These are phyloP conservation scores for Tragelaphus imberbis DNA, from an alignment of 2,113 vertebrate species.

Conservation along the genomic window DNA sequence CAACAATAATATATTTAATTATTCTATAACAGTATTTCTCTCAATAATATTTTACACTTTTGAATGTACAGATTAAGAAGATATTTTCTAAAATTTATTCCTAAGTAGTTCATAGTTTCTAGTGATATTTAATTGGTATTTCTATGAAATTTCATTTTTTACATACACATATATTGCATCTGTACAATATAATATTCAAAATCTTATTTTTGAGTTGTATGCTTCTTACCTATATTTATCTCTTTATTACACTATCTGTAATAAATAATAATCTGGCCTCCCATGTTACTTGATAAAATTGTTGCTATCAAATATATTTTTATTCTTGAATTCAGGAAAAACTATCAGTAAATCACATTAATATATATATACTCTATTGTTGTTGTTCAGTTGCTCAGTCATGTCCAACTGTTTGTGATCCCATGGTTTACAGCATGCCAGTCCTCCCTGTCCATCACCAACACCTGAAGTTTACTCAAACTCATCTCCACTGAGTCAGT, in stretches of 20 bases:
- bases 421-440: accelerated
- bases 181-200: not conserved
- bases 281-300: not conserved
- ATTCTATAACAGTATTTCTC: not conserved
- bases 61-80: not conserved
- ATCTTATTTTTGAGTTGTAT: not conserved
- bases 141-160: not conserved
- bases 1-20: not conserved
- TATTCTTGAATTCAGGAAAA: not conserved
- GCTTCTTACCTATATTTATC: not conserved
- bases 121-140: not conserved
- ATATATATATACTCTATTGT: not conserved
- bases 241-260: not conserved
- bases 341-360: not conserved
- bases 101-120: not conserved
- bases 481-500: not conserved
- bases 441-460: not conserved
- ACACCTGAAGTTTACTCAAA: not conserved
- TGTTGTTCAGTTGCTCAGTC: not conserved
- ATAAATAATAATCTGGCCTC: not conserved
- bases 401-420: not conserved
- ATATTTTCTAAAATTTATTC: not conserved
- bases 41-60: not conserved
- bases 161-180: not conserved
- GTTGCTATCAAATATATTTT: not conserved